Evolutionary conservation across 1,140 invertebrate species (phyloP), one percentile per base, ranked within the genome.

Genomic region (Trichonephila clavipes): DNA sequence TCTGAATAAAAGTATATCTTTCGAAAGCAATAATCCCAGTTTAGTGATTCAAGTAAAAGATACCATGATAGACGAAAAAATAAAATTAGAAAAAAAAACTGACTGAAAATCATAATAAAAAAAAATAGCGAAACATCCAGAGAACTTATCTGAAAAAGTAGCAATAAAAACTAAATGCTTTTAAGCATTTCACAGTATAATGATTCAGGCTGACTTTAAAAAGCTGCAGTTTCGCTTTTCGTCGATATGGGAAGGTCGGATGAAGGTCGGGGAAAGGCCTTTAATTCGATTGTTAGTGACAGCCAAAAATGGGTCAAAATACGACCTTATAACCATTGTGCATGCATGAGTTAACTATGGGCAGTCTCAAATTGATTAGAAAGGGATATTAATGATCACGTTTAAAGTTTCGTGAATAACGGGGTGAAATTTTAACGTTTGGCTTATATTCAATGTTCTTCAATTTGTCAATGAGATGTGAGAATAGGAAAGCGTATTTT

Each of bases 261-360:
- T 90, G 89, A 90, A 90, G 89, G 89, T 82, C 89, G 72, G 14
- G n/a, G 40, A n/a, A 44, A 64, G 85, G 51, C 44, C 89, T 90
- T 82, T 90, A 90, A 90, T 90, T 90, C 89, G 72, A 82, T 82
- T 90, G 72, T n/a, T n/a, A 16, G 77, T 82, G 89, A 82, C 72
- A 40, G 77, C 58, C 34, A 4, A n/a, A 90, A 90, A 90, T 90
- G 77, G 89, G 89, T 90, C 89, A 90, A n/a, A 82, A 90, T 90
- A 82, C 72, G 72, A 90, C 51, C 72, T 62, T 18, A 19, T 58
- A 44, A 21, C 44, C 51, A 58, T 83, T 58, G 69, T 77, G 69
- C 82, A 85, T 85, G 82, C 44, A 85, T 59, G 44, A 58, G 10
- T 77, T 77, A 77, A 77, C 40, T 40, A 40, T 19, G 72, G 6